These are phyloP conservation scores for Pterocles orientalis DNA, from an alignment of 2,113 vertebrate species.

Conservation along the genomic window DNA sequence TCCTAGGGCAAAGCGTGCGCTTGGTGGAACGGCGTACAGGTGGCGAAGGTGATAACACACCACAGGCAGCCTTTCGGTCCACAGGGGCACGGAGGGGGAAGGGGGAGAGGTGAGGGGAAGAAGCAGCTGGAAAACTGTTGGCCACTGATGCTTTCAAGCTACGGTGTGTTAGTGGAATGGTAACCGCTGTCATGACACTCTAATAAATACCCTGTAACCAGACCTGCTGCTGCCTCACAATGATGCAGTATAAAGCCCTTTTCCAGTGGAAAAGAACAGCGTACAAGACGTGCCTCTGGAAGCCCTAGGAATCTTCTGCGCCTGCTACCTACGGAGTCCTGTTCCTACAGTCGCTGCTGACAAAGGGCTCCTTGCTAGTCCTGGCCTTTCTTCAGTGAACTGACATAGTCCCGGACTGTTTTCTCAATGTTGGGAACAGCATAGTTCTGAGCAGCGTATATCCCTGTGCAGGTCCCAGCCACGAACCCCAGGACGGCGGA, in stretches of 20 bases:
- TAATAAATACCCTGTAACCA: background rate
- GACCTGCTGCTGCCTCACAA: background rate
- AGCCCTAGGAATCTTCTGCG: background rate
- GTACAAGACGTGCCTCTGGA: background rate
- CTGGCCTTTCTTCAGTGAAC: constrained; percentile 82
- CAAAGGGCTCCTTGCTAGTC: constrained; percentile 66
- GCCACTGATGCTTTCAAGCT: background rate
- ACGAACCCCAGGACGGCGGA: constrained; percentile 89
- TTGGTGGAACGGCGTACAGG: rapidly evolving
- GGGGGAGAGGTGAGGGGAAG: background rate
- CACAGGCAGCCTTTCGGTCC: background rate
- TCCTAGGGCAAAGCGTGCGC: background rate
- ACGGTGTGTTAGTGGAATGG: background rate
- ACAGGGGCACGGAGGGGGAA: too few species aligned
- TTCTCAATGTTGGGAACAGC: constrained; percentile 88
- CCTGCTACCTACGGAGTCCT: background rate
- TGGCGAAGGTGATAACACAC: background rate
- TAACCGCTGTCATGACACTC: background rate
- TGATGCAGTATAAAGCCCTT: background rate
- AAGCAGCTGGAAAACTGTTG: background rate
- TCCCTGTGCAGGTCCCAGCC: constrained; percentile 87
- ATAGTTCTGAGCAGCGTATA: constrained; percentile 90
- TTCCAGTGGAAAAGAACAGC: background rate
- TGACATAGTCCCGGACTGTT: constrained; percentile 85
- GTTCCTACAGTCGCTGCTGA: background rate